phyloP scores from a whole-genome alignment of 2,113 vertebrate species.

The Catharus minimus region DNA sequence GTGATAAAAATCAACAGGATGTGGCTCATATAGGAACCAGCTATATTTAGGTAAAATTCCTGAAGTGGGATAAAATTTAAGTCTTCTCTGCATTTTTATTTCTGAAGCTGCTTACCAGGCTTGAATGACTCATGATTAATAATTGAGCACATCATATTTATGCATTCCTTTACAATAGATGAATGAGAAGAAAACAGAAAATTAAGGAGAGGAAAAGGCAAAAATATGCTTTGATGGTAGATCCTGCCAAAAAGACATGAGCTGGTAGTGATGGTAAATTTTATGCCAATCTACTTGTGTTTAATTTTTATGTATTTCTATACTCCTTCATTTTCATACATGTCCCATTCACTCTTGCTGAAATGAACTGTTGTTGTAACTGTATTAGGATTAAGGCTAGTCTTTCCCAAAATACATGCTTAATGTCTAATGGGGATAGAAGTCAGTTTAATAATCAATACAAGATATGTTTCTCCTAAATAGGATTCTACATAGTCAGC shows the following conservation, averaged over 20 bases:
- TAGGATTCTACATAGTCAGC: neutral
- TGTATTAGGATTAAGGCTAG: neutral
- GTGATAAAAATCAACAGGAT: neutral
- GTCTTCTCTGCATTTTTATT: conserved; percentile 28
- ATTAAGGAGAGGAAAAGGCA: neutral
- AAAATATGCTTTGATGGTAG: neutral
- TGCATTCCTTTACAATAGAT: conserved; percentile 1
- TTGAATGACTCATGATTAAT: conserved; percentile 50
- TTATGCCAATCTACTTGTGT: neutral
- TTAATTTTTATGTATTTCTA: neutral
- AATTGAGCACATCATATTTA: conserved; percentile 14
- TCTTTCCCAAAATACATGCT: neutral
- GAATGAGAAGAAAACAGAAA: neutral
- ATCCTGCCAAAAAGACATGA: neutral
- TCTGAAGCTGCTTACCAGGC: neutral
- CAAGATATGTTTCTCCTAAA: neutral
- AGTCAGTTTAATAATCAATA: neutral
- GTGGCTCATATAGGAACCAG: neutral
- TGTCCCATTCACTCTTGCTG: neutral
- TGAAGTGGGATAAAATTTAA: conserved; percentile 26
- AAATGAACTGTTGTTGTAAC: neutral
- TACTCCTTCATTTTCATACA: neutral
- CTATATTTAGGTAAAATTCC: conserved; percentile 35
- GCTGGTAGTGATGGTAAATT: neutral
- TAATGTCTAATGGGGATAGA: neutral